These are phyloP conservation scores for Drosophila flavopinicola DNA, from an alignment of 2,888 invertebrate genomes.

Conservation along the genomic window DNA sequence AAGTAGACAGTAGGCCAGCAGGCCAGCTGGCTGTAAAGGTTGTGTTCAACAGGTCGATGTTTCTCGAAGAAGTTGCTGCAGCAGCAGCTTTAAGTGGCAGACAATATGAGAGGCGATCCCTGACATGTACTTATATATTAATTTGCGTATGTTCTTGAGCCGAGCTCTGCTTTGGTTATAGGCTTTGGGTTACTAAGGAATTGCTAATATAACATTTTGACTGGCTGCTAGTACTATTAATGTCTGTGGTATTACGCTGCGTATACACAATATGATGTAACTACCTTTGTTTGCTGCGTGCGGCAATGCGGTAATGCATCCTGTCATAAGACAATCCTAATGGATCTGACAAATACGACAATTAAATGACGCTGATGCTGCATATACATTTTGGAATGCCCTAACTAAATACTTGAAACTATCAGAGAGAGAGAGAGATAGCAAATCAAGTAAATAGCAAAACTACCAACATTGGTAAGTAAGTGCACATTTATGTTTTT, in stretches of 20 bases:
- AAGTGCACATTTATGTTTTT: too few species aligned
- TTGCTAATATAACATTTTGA: not conserved
- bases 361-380: constrained; percentile 12
- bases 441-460: not conserved
- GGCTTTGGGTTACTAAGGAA: constrained; percentile 11
- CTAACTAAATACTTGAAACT: not conserved
- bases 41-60: not conserved
- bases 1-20: not conserved
- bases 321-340: constrained; percentile 32
- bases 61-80: not conserved
- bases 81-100: not conserved
- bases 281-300: constrained; percentile 1
- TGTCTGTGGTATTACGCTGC: constrained; percentile 1
- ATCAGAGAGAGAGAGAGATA: not conserved
- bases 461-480: not conserved
- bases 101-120: too few species aligned
- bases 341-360: constrained; percentile 15
- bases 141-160: too few species aligned
- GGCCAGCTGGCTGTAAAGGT: not conserved
- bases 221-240: not conserved
- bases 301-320: constrained; percentile 27
- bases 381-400: constrained; percentile 16
- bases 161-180: too few species aligned
- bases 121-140: too few species aligned
- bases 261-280: constrained; percentile 23